phyloP scores from a whole-genome alignment of 2,797 vertebrate genomes.

The Halcyon badia region DNA sequence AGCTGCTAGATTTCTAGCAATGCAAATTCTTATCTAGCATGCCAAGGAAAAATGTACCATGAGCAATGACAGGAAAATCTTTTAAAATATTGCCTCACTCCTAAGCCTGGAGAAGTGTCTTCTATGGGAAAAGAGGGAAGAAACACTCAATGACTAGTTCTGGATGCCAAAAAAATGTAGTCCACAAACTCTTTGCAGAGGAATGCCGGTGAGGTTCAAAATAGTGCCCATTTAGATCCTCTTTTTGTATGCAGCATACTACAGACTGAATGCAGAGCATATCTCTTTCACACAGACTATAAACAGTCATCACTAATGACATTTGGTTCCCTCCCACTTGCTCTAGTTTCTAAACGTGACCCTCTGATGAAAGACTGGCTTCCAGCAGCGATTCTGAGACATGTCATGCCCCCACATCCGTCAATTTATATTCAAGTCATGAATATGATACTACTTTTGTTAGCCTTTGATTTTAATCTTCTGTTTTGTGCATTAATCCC shows the following conservation, averaged over 20 bases:
- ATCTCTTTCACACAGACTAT: not conserved
- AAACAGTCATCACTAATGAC: not conserved
- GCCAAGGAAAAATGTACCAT: not conserved
- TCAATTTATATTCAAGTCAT: not conserved
- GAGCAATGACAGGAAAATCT: not conserved
- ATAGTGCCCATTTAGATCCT: not conserved
- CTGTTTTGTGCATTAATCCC: not conserved
- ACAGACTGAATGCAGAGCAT: not conserved
- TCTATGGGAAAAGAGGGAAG: not conserved
- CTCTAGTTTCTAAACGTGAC: constrained; percentile 33
- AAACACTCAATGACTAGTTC: not conserved
- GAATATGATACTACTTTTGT: not conserved
- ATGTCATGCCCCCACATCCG: not conserved
- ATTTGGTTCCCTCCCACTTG: not conserved
- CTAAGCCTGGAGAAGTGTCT: not conserved
- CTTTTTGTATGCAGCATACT: not conserved
- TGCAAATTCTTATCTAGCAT: not conserved
- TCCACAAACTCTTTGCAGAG: not conserved
- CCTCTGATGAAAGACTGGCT: constrained; percentile 16
- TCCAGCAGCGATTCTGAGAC: constrained; percentile 18
- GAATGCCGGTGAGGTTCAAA: not conserved
- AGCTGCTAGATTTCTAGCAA: not conserved
- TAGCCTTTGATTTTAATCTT: constrained; percentile 32
- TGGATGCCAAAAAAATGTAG: not conserved
- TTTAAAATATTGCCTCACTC: not conserved